Conservation (phyloP, 2,797 vertebrate species). For the Denticeps clupeoides region DNA sequence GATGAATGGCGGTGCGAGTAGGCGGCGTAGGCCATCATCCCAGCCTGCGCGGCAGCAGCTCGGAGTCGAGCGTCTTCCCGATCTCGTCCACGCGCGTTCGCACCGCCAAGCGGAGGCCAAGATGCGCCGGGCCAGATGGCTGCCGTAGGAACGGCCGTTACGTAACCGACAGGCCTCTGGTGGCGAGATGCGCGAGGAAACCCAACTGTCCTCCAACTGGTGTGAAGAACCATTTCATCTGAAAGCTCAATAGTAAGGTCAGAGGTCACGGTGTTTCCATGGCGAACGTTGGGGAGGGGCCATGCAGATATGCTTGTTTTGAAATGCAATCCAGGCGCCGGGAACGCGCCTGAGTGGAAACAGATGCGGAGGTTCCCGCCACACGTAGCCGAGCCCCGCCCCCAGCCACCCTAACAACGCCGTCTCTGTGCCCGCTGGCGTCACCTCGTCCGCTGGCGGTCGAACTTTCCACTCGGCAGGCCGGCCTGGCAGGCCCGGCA, state of each 20-base stretch:
- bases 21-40: too few relatives aligned
- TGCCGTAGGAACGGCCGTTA: slow-evolving; percentile 28
- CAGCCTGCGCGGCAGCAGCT: too few relatives aligned
- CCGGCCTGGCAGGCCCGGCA: slow-evolving; percentile 39
- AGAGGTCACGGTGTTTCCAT: too few relatives aligned
- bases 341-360: slow-evolving; percentile 43
- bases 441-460: slow-evolving; percentile 46
- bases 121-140: slow-evolving; percentile 23
- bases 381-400: slow-evolving; percentile 33
- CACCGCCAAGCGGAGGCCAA: slow-evolving; percentile 35
- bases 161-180: slow-evolving; percentile 21
- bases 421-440: slow-evolving; percentile 54
- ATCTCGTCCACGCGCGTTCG: too few relatives aligned
- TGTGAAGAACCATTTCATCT: too few relatives aligned
- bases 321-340: slow-evolving; percentile 30
- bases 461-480: slow-evolving; percentile 35
- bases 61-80: too few relatives aligned
- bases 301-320: slow-evolving; percentile 41
- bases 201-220: too few relatives aligned
- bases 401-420: slow-evolving; percentile 48
- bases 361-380: slow-evolving; percentile 55
- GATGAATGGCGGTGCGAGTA: too few relatives aligned
- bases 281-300: too few relatives aligned
- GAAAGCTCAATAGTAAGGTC: too few relatives aligned
- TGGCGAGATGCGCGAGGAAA: too few relatives aligned